Conservation (phyloP, 2,113 vertebrate species). For the Bambusicola thoracicus region DNA sequence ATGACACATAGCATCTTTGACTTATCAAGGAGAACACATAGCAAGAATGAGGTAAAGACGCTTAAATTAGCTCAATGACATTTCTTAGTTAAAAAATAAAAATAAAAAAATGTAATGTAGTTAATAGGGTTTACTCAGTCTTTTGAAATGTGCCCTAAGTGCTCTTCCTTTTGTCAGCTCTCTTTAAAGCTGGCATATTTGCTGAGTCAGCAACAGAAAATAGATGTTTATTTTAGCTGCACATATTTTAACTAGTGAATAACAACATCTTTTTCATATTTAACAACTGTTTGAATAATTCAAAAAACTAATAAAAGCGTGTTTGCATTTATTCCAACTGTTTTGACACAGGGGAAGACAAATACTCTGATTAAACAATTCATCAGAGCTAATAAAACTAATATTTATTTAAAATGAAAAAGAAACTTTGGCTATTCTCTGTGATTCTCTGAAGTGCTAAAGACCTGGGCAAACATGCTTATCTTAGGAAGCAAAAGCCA, state of each 20-base stretch:
- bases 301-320: neutral
- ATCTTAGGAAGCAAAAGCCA: neutral
- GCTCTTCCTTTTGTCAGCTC: neutral
- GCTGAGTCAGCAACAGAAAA: constrained; percentile 26
- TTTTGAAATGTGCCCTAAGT: neutral
- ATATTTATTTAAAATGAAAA: constrained; percentile 33
- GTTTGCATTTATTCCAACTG: constrained; percentile 20
- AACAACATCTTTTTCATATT: neutral
- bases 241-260: neutral
- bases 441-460: constrained; percentile 4
- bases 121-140: neutral
- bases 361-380: neutral
- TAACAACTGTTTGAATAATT: constrained; percentile 14
- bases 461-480: neutral
- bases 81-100: neutral
- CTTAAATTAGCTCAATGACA: neutral
- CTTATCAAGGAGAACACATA: neutral
- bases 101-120: neutral
- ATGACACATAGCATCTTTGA: neutral
- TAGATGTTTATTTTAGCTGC: constrained; percentile 14
- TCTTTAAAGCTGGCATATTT: neutral
- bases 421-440: neutral
- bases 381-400: constrained; percentile 10
- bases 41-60: neutral
- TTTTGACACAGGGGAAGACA: constrained; percentile 22